Conservation (phyloP, 2,888 invertebrate species). For the Mesopsocus fuscifrons region DNA sequence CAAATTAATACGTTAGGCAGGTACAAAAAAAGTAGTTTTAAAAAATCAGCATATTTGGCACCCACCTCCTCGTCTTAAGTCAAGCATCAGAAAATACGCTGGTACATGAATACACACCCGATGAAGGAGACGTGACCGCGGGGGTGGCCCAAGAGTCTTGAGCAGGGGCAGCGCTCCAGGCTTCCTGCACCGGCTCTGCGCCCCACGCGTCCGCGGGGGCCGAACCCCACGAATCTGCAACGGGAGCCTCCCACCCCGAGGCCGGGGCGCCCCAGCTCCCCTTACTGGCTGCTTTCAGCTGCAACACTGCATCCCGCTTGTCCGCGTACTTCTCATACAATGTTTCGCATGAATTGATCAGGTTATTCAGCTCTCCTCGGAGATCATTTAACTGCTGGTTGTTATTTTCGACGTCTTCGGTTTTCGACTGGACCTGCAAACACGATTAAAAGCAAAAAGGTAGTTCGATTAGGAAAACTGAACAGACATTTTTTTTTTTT, state of each 20-base stretch:
- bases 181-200: slow-evolving; percentile 19
- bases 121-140: slow-evolving; percentile 18
- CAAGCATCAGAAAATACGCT: too few relatives aligned
- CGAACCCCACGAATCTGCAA: slow-evolving; percentile 2
- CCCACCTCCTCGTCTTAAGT: too few relatives aligned
- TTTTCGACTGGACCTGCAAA: slow-evolving; percentile 48
- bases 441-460: slow-evolving; percentile 10
- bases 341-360: slow-evolving; percentile 48
- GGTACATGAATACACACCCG: too few relatives aligned
- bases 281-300: slow-evolving; percentile 27
- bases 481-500: slow-evolving; percentile 4
- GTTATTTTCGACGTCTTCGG: slow-evolving; percentile 62
- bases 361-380: slow-evolving; percentile 40
- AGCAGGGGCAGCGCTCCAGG: slow-evolving; percentile 20
- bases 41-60: too few relatives aligned
- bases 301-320: slow-evolving; percentile 34
- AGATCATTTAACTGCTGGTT: slow-evolving; percentile 56
- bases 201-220: slow-evolving; percentile 18
- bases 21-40: too few relatives aligned
- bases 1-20: too few relatives aligned
- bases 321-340: slow-evolving; percentile 49
- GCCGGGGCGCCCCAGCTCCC: slow-evolving; percentile 16
- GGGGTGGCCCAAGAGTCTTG: slow-evolving; percentile 20
- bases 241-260: slow-evolving; percentile 24
- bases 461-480: slow-evolving; percentile 9